These are phyloP conservation scores for Myopa testacea DNA, from an alignment of 2,888 invertebrate species.

Conservation along the genomic window DNA sequence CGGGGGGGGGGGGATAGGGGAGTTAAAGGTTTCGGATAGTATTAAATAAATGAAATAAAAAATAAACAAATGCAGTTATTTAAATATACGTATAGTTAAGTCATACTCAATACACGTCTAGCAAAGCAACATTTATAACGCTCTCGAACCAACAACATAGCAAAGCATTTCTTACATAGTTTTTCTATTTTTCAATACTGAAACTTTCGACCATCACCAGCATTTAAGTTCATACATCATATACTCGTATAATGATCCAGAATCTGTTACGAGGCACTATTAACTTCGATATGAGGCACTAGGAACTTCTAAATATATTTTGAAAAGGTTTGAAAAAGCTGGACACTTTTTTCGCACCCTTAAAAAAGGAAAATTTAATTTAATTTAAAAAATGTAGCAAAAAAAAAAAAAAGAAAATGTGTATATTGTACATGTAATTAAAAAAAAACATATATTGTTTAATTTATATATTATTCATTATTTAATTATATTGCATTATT, in stretches of 20 bases:
- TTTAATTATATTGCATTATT: too few species aligned
- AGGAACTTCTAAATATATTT: slow-evolving; percentile 58
- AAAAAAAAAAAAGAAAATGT: too few species aligned
- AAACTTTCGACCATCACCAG: slow-evolving; percentile 29
- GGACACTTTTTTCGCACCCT: slow-evolving; percentile 63
- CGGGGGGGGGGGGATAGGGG: neutral
- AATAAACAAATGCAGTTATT: neutral
- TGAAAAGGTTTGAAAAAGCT: slow-evolving; percentile 63
- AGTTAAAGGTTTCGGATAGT: neutral
- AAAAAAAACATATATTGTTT: too few species aligned
- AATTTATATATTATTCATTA: too few species aligned
- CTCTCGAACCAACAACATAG: slow-evolving; percentile 5
- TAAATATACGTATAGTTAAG: neutral
- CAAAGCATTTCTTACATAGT: slow-evolving; percentile 21
- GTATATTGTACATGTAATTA: too few species aligned
- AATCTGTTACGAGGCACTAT: slow-evolving; percentile 52
- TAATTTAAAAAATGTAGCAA: too few species aligned
- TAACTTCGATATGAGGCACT: slow-evolving; percentile 1
- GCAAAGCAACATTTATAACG: neutral
- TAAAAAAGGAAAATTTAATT: slow-evolving; percentile 19
- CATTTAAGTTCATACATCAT: neutral
- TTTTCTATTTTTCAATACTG: neutral
- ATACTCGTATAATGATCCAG: slow-evolving; percentile 35
- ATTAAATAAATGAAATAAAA: slow-evolving; percentile 1
- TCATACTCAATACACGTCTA: neutral